Conservation (phyloP, 2,113 vertebrate genomes). For the Mellivora capensis region DNA sequence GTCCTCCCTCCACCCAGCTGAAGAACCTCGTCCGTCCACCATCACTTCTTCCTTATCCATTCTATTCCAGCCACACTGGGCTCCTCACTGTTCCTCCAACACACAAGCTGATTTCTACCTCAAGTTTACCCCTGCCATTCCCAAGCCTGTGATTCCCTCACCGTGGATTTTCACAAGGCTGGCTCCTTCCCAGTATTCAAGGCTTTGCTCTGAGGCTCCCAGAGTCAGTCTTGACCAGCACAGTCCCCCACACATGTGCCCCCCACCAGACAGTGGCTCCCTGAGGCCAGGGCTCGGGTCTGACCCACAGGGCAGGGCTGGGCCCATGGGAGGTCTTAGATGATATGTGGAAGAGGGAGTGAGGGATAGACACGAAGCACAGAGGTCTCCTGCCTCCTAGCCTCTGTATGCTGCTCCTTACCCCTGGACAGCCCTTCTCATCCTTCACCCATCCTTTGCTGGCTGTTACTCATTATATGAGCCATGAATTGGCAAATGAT, state of each 20-base stretch:
- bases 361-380: not conserved
- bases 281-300: not conserved
- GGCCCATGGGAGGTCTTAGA: not conserved
- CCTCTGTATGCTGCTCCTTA: not conserved
- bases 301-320: not conserved
- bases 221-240: not conserved
- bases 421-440: not conserved
- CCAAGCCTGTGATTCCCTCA: rapidly evolving
- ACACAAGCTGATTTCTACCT: not conserved
- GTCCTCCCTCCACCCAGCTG: too few relatives aligned
- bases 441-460: rapidly evolving
- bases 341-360: not conserved
- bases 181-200: not conserved
- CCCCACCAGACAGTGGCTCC: not conserved
- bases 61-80: not conserved
- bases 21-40: rapidly evolving
- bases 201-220: not conserved
- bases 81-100: not conserved
- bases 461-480: not conserved
- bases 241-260: not conserved
- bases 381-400: not conserved
- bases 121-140: rapidly evolving
- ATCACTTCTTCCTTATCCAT: not conserved
- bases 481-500: not conserved
- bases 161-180: rapidly evolving